phyloP scores from a whole-genome alignment of 2,113 vertebrate genomes.

The Galbula dea region DNA sequence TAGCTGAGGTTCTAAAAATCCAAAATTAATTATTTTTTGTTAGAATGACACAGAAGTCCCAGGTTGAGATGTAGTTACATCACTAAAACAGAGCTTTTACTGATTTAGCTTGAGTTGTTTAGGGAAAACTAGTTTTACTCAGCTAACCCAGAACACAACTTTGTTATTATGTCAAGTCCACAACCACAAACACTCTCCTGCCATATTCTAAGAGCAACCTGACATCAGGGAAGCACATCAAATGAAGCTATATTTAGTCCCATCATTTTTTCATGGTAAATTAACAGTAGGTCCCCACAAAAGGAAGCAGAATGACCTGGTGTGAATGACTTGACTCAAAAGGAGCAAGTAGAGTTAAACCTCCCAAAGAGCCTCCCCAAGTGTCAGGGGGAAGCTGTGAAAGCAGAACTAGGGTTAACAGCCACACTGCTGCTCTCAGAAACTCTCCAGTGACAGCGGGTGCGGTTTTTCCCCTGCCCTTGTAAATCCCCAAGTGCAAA shows the following conservation, averaged over 20 bases:
- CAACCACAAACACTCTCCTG: not conserved
- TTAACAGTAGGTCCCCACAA: not conserved
- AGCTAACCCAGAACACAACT: not conserved
- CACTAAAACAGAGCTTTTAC: not conserved
- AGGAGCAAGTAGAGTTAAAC: not conserved
- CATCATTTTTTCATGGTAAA: not conserved
- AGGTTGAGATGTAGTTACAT: not conserved
- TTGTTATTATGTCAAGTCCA: not conserved
- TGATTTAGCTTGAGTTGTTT: not conserved
- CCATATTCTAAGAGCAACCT: not conserved
- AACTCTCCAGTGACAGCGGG: rapidly evolving
- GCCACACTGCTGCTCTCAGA: not conserved
- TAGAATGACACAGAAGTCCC: not conserved
- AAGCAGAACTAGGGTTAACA: not conserved
- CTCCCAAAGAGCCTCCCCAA: not conserved
- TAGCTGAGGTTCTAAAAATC: not conserved
- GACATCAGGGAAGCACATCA: not conserved
- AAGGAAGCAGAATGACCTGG: not conserved
- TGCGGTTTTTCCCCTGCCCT: not conserved
- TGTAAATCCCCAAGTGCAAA: rapidly evolving
- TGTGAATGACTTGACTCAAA: not conserved
- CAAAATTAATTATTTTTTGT: not conserved
- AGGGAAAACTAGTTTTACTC: not conserved
- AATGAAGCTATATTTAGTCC: not conserved
- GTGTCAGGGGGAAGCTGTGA: not conserved